Evolutionary conservation across 2,113 vertebrate species (phyloP).

Genomic region (Labrus mixtus): DNA sequence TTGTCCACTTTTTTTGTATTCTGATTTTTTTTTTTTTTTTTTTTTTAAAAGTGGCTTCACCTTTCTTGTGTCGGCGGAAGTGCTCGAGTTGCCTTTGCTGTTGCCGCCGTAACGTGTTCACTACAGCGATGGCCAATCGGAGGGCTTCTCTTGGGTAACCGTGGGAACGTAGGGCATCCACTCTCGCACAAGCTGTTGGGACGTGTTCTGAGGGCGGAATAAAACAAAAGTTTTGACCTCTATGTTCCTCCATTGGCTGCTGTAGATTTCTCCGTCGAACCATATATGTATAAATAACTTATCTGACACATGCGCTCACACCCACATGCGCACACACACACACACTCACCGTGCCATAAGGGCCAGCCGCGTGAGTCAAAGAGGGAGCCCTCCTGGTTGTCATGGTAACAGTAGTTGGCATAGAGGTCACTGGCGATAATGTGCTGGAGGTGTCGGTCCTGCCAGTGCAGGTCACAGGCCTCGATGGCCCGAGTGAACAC

Average conservation of each 20-base stretch:
- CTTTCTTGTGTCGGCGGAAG: conserved; percentile 96
- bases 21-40: not conserved
- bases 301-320: not conserved
- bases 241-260: not conserved
- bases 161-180: conserved; percentile 96
- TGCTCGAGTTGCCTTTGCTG: conserved; percentile 97
- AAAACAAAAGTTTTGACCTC: not conserved
- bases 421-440: conserved; percentile 98
- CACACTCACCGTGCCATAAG: conserved; percentile 94
- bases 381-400: conserved; percentile 95
- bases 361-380: conserved; percentile 97
- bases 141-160: conserved; percentile 97
- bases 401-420: conserved; percentile 99
- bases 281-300: conserved; percentile 1
- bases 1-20: not conserved
- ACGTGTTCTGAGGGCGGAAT: conserved; percentile 88
- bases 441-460: conserved; percentile 98
- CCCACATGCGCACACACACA: not conserved
- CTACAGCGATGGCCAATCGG: conserved; percentile 95
- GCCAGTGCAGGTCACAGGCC: conserved; percentile 99
- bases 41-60: conserved; percentile 62
- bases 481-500: conserved; percentile 99
- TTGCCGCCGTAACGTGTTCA: conserved; percentile 94
- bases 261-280: not conserved
- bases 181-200: conserved; percentile 96